These are phyloP conservation scores for Orius insidiosus DNA, from an alignment of 1,140 invertebrate genomes.

Conservation along the genomic window DNA sequence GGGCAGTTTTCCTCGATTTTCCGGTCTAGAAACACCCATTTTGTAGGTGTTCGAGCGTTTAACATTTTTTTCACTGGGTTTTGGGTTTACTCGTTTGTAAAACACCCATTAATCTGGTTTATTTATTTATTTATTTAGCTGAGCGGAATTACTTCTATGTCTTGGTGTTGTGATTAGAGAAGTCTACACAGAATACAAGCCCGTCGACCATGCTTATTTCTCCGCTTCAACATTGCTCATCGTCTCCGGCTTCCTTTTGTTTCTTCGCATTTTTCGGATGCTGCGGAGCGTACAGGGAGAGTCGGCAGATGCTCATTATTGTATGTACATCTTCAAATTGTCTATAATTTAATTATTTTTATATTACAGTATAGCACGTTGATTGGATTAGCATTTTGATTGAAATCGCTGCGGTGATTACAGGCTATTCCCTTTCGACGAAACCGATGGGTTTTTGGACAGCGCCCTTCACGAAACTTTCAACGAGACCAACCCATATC, in stretches of 20 bases:
- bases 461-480: too few relatives aligned
- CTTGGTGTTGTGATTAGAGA: constrained; percentile 23
- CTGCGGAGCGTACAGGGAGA: constrained; percentile 65
- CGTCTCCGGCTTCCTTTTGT: constrained; percentile 48
- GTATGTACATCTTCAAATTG: constrained; percentile 34
- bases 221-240: constrained; percentile 36
- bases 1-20: too few relatives aligned
- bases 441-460: too few relatives aligned
- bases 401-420: neutral
- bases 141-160: constrained; percentile 23
- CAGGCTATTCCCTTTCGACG: neutral
- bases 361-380: neutral
- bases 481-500: too few relatives aligned
- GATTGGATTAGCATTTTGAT: constrained; percentile 2
- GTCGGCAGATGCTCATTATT: constrained; percentile 61
- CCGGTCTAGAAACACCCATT: too few relatives aligned
- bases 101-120: too few relatives aligned
- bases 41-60: too few relatives aligned
- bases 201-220: constrained; percentile 22
- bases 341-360: neutral
- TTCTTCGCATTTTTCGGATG: constrained; percentile 72
- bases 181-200: constrained; percentile 25
- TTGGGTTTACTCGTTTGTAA: too few relatives aligned
- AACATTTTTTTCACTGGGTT: too few relatives aligned
- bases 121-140: constrained; percentile 19